Evolutionary conservation across 2,113 vertebrate genomes (phyloP), one percentile per base, ranked within the genome.

Genomic region (Barbus barbus): DNA sequence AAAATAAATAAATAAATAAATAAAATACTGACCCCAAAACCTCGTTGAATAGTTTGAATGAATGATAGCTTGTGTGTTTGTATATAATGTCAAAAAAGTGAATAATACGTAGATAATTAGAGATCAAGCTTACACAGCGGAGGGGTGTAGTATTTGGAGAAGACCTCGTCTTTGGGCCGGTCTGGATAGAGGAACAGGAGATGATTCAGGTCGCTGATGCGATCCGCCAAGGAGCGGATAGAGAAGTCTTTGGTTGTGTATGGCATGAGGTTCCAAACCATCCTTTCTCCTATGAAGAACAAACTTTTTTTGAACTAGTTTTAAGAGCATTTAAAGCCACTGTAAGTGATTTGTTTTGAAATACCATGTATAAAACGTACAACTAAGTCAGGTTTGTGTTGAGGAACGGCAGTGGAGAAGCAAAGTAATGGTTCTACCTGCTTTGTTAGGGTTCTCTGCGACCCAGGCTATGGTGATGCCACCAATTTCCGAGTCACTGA

Each of bases 221-320:
- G 97, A 92, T 99, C 98, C 0, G 98, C 97, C 92, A 99, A 93
- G 81, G 98, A 99, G 80, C 98, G 97, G 86, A 99, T 99, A 88
- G 97, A 96, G 94, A 99, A 99, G 91, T 99, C 98, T 94, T 98
- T 96, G 90, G 97, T 97, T 85, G 98, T 99, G 94, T 99, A 99
- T 83, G 98, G 98, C 97, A 99, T 98, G 89, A 99, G 96, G 92
- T 99, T 99, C 98, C 98, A 99, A 78, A 99, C 97, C 96, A 99
- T 98, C 85, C 98, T 95, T 87, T 99, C 98, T 14, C 97, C 98
- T 99, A 92, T 20, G 78, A 86, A 46, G 78, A 33, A 84, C 41
- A 44, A 9, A 44, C 11, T 11, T 44, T 11, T 44, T 44, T 44
- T 3, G 41, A 9, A 48, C 6, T 33, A 13, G 38, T 20, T 61